Conservation (phyloP, 1,140 invertebrate genomes). For the Drosophila serrata region DNA sequence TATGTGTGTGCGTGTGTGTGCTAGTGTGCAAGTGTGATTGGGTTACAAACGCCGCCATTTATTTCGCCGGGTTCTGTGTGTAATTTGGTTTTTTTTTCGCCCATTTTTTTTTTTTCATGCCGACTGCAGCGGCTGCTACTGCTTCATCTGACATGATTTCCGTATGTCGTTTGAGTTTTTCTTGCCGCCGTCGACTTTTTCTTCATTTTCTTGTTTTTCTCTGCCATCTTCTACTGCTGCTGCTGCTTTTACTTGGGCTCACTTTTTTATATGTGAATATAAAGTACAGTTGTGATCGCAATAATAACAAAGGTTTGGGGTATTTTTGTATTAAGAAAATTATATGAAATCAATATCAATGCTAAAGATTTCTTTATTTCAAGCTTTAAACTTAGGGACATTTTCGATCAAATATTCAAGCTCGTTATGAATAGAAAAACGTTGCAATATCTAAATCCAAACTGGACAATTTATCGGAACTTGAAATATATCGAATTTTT, state of each 20-base stretch:
- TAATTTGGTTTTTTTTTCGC: constrained; percentile 34
- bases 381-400: too few relatives aligned
- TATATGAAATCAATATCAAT: too few relatives aligned
- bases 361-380: too few relatives aligned
- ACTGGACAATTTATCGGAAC: too few relatives aligned
- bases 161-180: constrained; percentile 79
- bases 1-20: constrained; percentile 21
- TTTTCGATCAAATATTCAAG: too few relatives aligned
- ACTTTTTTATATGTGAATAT: constrained; percentile 27
- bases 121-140: constrained; percentile 55
- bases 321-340: neutral
- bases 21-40: constrained; percentile 48
- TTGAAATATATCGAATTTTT: too few relatives aligned
- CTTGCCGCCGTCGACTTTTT: constrained; percentile 49
- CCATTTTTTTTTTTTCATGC: constrained; percentile 8
- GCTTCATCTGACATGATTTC: constrained; percentile 83
- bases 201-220: constrained; percentile 56
- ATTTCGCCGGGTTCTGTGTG: constrained; percentile 53
- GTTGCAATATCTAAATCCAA: too few relatives aligned
- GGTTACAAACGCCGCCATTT: constrained; percentile 60
- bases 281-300: constrained; percentile 12
- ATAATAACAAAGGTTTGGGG: neutral
- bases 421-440: too few relatives aligned
- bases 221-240: neutral
- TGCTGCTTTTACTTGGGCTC: neutral